Evolutionary conservation across 2,113 vertebrate genomes (phyloP).

Genomic region (Orthonyx spaldingii): DNA sequence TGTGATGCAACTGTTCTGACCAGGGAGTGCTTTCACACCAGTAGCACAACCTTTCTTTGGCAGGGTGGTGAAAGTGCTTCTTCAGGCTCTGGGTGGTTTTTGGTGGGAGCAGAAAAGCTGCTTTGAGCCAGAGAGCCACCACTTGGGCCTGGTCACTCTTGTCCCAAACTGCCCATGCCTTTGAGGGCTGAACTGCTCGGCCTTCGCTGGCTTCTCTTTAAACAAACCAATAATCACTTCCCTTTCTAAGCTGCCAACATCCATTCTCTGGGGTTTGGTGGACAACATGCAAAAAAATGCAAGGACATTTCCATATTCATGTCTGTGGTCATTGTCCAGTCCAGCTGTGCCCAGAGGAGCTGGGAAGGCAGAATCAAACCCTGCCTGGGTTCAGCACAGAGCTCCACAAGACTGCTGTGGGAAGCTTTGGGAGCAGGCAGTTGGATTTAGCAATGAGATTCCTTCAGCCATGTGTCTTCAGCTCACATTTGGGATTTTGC

Average conservation of each 20-base stretch:
- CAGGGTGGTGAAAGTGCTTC: neutral
- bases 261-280: neutral
- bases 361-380: neutral
- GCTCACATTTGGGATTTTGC: neutral
- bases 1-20: neutral
- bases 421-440: neutral
- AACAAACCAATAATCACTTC: neutral
- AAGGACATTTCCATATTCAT: neutral
- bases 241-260: neutral
- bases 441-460: neutral
- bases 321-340: fast-evolving
- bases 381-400: neutral
- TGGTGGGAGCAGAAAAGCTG: neutral
- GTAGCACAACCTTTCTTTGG: neutral
- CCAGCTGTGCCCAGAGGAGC: neutral
- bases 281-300: neutral
- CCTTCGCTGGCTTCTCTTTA: neutral
- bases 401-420: neutral
- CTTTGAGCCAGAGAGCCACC: neutral
- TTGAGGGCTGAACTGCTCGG: neutral
- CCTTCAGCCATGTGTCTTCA: neutral
- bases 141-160: neutral
- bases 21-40: fast-evolving
- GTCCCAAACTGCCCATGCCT: neutral
- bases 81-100: neutral